These are phyloP conservation scores for Ichneumoninae sp. DNA, from an alignment of 2,888 invertebrate species.

Conservation along the genomic window DNA sequence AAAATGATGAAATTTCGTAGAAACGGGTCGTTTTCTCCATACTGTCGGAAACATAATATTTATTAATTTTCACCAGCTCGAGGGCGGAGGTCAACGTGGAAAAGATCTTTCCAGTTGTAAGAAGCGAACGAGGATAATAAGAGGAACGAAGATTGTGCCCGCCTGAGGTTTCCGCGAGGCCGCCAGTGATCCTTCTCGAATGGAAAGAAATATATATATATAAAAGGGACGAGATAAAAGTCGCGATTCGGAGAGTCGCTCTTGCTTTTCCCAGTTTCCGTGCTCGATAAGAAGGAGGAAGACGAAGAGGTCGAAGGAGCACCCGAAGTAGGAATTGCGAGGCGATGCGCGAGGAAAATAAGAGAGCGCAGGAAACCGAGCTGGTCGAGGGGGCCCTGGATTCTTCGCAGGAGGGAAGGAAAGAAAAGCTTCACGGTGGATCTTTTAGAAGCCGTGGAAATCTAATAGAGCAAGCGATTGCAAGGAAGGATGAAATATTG, in stretches of 20 bases:
- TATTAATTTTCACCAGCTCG: slow-evolving; percentile 49
- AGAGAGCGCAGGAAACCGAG: slow-evolving; percentile 36
- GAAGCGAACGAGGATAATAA: background rate
- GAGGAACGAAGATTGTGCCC: background rate
- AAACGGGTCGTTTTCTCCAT: background rate
- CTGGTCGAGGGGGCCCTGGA: slow-evolving; percentile 28
- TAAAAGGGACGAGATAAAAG: slow-evolving; percentile 13
- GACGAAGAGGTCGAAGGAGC: slow-evolving; percentile 9
- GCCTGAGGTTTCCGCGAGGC: slow-evolving; percentile 4
- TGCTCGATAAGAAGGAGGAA: background rate
- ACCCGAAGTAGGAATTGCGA: slow-evolving; percentile 34
- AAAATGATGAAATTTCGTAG: background rate
- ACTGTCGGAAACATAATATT: slow-evolving; percentile 13
- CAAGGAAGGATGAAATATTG: slow-evolving; percentile 79
- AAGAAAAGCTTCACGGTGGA: slow-evolving; percentile 47
- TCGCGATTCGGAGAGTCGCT: slow-evolving; percentile 13
- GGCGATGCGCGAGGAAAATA: slow-evolving; percentile 20
- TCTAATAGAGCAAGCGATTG: slow-evolving; percentile 77
- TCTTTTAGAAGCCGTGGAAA: slow-evolving; percentile 77
- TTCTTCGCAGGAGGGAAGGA: slow-evolving; percentile 32
- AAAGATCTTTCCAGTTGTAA: slow-evolving; percentile 21
- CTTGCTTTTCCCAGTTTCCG: slow-evolving; percentile 13
- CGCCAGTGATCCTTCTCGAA: slow-evolving; percentile 15
- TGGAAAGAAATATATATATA: slow-evolving; percentile 22
- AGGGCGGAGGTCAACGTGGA: background rate